phyloP scores from a whole-genome alignment of 2,113 vertebrate genomes.

The Anguilla rostrata region DNA sequence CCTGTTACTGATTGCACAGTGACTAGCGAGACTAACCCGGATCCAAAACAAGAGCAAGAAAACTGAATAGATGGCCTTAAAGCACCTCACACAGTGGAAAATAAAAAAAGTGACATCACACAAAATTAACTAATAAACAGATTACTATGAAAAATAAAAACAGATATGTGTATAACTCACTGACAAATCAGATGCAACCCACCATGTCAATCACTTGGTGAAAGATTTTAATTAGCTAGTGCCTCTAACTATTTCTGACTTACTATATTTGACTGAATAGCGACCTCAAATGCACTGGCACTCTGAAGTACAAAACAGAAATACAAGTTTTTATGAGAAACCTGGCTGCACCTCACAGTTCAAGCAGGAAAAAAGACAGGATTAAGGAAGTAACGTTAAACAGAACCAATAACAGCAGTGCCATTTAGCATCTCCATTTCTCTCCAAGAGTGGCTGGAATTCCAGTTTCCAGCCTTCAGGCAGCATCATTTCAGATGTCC shows the following conservation, averaged over 20 bases:
- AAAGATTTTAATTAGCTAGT: too few species aligned
- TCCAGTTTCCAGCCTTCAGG: neutral
- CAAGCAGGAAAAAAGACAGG: too few species aligned
- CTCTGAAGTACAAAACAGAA: neutral
- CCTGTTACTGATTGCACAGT: neutral
- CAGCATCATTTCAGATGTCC: neutral
- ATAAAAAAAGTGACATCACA: neutral
- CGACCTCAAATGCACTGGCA: too few species aligned
- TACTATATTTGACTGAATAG: too few species aligned
- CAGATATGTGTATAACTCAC: neutral
- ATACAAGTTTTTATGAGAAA: neutral
- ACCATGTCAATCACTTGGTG: too few species aligned
- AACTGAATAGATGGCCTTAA: neutral
- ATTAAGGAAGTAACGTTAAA: neutral
- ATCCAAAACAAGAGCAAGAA: too few species aligned
- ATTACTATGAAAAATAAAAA: slow-evolving; percentile 46
- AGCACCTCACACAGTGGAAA: neutral
- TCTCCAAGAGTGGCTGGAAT: neutral
- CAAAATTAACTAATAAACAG: slow-evolving; percentile 12
- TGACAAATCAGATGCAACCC: too few species aligned
- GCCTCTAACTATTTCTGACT: too few species aligned
- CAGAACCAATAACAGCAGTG: too few species aligned
- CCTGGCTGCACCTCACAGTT: neutral
- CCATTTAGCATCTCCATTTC: neutral
- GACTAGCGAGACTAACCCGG: neutral